Evolutionary conservation across 2,113 vertebrate species (phyloP), one percentile per base, ranked within the genome.

Genomic region (Leuciscus idus): DNA sequence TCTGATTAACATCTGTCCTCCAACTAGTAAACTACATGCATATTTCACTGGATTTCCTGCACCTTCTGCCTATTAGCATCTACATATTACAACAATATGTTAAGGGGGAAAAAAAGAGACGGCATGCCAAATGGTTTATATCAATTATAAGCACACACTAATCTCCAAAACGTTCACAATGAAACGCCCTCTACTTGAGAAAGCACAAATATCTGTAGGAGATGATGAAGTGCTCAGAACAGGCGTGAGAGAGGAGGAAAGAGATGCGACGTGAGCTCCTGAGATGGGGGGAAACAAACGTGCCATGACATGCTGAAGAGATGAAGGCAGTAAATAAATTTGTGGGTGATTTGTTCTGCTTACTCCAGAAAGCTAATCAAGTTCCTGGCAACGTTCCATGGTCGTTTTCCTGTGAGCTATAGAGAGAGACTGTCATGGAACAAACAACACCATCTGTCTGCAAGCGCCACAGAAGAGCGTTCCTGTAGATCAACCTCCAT

Each of bases 361-460:
- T 89, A 81, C 70, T 89, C 76, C 75, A 88, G 75, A 85, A 85
- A 87, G 76, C 59, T 85, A 88, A 93, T 91, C 81, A 85, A 36
- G 75, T 57, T 70, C 59, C 85, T 90, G 33, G 73, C 84, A 62
- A 39, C 30, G 46, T 68, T 55, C 62, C 72, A 88, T 61, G 85
- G 4, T 48, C 57, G 78, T 74, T 83, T 85, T 84, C 66, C 30
- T 87, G 72, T 72, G 83, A 90, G 85, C 73, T 87, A 84, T 85
- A 84, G 70, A 81, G 72, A 86, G 72, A 75, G 72, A 48, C 75
- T 72, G 86, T 72, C 84, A 78, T 84, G 87, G 13, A 88, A 88
- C 91, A 94, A 94, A 94, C 88, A 93, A 89, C 88, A 90, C 88
- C 93, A 94, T 89, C 92, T 93, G 92, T 93, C 80, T 87, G 55